Conservation (phyloP, 2,888 invertebrate species). For the Eupithecia subfuscata region DNA sequence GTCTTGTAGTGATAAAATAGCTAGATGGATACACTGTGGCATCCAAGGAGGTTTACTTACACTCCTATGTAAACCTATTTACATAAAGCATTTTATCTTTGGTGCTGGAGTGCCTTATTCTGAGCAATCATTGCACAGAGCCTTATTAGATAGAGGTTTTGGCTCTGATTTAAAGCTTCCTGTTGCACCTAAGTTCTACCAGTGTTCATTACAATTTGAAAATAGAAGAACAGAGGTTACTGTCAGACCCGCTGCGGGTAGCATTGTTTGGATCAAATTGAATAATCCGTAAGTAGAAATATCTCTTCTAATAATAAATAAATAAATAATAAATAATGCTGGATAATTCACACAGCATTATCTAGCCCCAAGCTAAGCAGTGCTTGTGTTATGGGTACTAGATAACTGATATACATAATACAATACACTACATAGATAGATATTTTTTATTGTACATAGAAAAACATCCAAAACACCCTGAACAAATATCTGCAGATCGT, state of each 20-base stretch:
- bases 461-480: no score
- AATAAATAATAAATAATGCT: no score
- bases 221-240: constrained; percentile 52
- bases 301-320: neutral
- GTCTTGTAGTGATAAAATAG: constrained; percentile 97
- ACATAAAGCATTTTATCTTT: constrained; percentile 88
- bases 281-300: constrained; percentile 57
- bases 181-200: constrained; percentile 58
- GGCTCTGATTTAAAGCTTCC: constrained; percentile 33
- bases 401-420: no score
- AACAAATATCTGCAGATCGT: no score
- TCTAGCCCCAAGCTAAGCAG: no score
- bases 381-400: no score
- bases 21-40: constrained; percentile 94
- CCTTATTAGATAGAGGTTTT: constrained; percentile 70
- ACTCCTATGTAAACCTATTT: constrained; percentile 86
- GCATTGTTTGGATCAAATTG: constrained; percentile 69
- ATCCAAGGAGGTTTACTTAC: constrained; percentile 92
- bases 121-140: constrained; percentile 82
- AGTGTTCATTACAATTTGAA: constrained; percentile 58
- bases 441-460: no score
- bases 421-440: no score
- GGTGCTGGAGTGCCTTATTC: constrained; percentile 87
- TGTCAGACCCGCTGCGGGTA: constrained; percentile 62
- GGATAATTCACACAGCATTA: no score